Conservation (phyloP, 2,797 vertebrate species). For the Pelochelys cantorii region DNA sequence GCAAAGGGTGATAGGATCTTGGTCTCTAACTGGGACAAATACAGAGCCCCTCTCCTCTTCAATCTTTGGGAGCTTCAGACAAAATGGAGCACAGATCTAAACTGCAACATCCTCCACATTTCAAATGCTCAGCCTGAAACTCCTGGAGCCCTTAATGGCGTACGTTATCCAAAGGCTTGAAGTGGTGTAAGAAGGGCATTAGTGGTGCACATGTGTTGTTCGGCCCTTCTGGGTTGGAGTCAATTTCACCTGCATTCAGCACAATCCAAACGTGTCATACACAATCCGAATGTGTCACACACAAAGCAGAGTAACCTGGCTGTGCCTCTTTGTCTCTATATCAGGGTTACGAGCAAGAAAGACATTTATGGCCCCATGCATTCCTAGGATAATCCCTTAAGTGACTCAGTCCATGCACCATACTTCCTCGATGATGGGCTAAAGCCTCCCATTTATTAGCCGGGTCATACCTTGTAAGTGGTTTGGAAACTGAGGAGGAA, state of each 20-base stretch:
- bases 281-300: too few relatives aligned
- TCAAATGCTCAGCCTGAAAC: neutral
- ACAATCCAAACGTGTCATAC: neutral
- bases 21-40: fast-evolving
- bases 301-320: conserved; percentile 10
- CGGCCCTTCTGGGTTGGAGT: neutral
- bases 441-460: conserved; percentile 40
- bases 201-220: neutral
- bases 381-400: conserved; percentile 55
- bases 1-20: neutral
- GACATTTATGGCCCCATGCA: conserved; percentile 67
- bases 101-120: neutral
- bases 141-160: neutral
- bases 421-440: conserved; percentile 43
- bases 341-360: conserved; percentile 63
- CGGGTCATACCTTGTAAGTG: conserved; percentile 11
- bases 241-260: conserved; percentile 49
- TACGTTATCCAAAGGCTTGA: fast-evolving
- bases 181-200: fast-evolving
- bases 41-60: neutral
- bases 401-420: conserved; percentile 47
- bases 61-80: neutral
- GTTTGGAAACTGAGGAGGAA: neutral
- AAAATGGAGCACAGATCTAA: neutral
- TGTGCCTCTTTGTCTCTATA: conserved; percentile 39